Percentiles rank a stretch among this genome's conserved stretches.
Conservation (phyloP, 2,888 invertebrate genomes). For the Anthophora plumipes region DNA sequence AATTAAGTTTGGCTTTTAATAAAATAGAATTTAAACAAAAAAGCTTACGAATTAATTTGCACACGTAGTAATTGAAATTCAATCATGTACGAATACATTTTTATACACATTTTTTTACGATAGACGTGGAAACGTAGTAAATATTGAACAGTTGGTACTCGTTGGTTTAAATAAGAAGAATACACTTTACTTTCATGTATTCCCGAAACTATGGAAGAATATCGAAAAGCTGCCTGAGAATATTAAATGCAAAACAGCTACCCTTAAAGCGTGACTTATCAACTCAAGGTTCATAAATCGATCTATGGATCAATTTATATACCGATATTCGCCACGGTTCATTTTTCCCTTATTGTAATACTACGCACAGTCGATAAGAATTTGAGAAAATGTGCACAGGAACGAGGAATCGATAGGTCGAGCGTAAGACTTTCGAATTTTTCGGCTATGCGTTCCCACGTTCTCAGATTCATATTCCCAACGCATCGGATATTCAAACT, state of each 20-base stretch:
- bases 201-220: background rate
- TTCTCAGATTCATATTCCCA: conserved; percentile 17
- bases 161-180: no score
- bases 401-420: background rate
- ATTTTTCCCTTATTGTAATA: no score
- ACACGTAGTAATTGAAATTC: no score
- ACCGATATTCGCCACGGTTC: background rate
- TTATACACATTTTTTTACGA: no score
- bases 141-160: no score
- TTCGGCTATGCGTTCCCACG: conserved; percentile 10
- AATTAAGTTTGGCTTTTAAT: no score
- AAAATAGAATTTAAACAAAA: no score
- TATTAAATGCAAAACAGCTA: background rate
- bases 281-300: no score
- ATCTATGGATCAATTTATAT: background rate
- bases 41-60: no score
- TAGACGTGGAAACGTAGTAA: no score
- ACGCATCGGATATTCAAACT: conserved; percentile 37
- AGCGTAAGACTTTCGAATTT: conserved; percentile 11
- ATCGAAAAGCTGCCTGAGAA: background rate
- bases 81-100: no score
- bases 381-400: background rate
- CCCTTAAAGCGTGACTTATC: background rate
- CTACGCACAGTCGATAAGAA: background rate
- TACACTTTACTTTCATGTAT: no score